A percentile compares a stretch with the other conserved stretches of the same genome.
phyloP scores from a whole-genome alignment of 2,113 vertebrate species.

The Noctilio leporinus region DNA sequence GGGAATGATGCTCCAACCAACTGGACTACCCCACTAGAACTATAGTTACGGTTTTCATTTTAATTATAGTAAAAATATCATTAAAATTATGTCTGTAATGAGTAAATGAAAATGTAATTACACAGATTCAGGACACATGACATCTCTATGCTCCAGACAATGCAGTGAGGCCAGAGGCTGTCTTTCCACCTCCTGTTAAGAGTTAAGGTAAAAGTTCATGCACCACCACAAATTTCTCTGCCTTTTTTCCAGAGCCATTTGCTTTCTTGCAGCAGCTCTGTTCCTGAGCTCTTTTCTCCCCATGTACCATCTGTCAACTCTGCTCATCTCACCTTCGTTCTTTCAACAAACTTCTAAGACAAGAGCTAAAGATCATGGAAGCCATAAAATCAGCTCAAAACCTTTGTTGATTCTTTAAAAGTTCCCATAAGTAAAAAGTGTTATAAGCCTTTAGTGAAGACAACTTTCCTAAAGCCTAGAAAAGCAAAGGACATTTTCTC shows the following conservation, averaged over 20 bases:
- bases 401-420: constrained; percentile 44
- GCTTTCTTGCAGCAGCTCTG: neutral
- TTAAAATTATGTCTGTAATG: neutral
- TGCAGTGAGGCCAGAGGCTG: neutral
- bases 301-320: neutral
- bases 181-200: neutral
- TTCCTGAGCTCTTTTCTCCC: constrained; percentile 24
- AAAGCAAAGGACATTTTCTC: constrained; percentile 3
- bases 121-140: neutral
- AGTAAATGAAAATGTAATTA: neutral
- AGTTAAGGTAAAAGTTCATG: constrained; percentile 12
- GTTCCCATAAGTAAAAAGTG: constrained; percentile 30
- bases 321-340: constrained; percentile 42
- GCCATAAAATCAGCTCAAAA: constrained; percentile 51
- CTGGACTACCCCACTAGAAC: too few relatives aligned
- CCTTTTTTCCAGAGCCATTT: neutral
- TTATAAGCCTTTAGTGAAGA: neutral
- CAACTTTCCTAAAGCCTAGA: neutral
- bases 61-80: neutral
- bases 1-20: too few relatives aligned
- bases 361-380: constrained; percentile 56
- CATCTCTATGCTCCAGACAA: neutral
- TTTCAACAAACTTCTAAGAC: constrained; percentile 50
- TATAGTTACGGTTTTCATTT: neutral
- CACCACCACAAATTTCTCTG: neutral